Percentiles rank a stretch among this genome's conserved stretches.
phyloP scores from a whole-genome alignment of 2,888 invertebrate genomes.

The Ichneumoninae sp. region DNA sequence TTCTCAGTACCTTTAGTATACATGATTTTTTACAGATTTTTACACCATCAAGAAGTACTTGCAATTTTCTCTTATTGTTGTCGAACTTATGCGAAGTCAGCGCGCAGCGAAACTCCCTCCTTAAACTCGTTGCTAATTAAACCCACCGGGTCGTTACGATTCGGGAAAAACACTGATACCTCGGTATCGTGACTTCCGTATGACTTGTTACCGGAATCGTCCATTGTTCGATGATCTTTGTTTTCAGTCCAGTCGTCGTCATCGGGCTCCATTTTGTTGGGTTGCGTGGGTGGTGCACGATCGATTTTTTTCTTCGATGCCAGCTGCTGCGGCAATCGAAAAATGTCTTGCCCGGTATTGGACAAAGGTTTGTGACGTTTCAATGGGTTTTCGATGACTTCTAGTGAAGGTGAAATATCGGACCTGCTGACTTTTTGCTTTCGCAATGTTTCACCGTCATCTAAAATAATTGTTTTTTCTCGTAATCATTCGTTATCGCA shows the following conservation, averaged over 20 bases:
- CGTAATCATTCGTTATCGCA: too few relatives aligned
- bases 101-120: too few relatives aligned
- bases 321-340: neutral
- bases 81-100: too few relatives aligned
- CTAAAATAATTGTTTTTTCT: constrained; percentile 1
- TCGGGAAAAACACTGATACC: neutral
- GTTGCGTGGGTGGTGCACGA: constrained; percentile 8
- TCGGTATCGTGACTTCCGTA: neutral
- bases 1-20: too few relatives aligned
- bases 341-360: constrained; percentile 1
- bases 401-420: neutral
- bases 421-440: constrained; percentile 33
- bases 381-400: constrained; percentile 16
- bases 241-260: neutral
- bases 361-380: constrained; percentile 15
- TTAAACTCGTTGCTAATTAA: neutral
- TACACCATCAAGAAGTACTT: too few relatives aligned
- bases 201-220: constrained; percentile 12
- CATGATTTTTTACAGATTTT: too few relatives aligned
- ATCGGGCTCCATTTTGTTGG: constrained; percentile 19
- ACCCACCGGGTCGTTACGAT: constrained; percentile 31
- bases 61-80: too few relatives aligned
- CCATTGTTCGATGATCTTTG: constrained; percentile 5
- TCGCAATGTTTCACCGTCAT: neutral
- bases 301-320: constrained; percentile 2